phyloP scores from a whole-genome alignment of 2,797 vertebrate species.

The Anabas testudineus region DNA sequence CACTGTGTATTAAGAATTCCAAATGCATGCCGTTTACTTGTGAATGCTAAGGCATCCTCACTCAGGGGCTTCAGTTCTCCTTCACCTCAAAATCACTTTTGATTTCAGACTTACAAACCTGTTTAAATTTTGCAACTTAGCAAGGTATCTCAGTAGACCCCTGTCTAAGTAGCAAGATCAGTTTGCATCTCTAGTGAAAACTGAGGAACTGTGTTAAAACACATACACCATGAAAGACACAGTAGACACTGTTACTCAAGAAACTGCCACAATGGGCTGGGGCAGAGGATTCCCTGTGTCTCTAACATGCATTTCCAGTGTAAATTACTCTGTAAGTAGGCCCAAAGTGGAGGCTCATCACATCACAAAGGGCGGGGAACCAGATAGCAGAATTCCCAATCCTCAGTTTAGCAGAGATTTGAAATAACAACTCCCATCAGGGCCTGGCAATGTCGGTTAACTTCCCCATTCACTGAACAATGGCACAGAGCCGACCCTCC shows the following conservation, averaged over 20 bases:
- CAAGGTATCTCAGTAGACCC: slow-evolving; percentile 46
- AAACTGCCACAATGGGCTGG: slow-evolving; percentile 54
- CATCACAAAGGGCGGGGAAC: slow-evolving; percentile 67
- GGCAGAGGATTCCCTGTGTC: slow-evolving; percentile 31
- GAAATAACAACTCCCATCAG: slow-evolving; percentile 77
- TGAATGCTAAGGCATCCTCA: slow-evolving; percentile 4
- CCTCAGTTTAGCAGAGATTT: slow-evolving; percentile 80
- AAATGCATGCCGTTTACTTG: slow-evolving; percentile 15
- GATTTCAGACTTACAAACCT: slow-evolving; percentile 45
- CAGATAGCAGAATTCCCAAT: slow-evolving; percentile 74
- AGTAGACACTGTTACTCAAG: slow-evolving; percentile 55
- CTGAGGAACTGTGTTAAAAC: slow-evolving; percentile 62
- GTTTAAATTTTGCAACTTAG: slow-evolving; percentile 49
- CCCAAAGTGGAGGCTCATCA: slow-evolving; percentile 71
- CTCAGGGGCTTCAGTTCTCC: slow-evolving; percentile 28
- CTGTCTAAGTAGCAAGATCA: slow-evolving; percentile 53
- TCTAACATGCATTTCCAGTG: slow-evolving; percentile 46
- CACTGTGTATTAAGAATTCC: slow-evolving; percentile 17
- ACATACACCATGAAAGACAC: slow-evolving; percentile 66
- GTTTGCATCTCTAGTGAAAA: slow-evolving; percentile 48
- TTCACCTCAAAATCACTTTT: slow-evolving; percentile 43
- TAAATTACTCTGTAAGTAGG: slow-evolving; percentile 66
- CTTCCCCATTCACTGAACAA: slow-evolving; percentile 74
- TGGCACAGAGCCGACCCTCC: slow-evolving; percentile 69
- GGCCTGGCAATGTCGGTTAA: slow-evolving; percentile 66